Percentiles rank a stretch among this genome's conserved stretches.
These are phyloP conservation scores for Percopsis omiscomaycus DNA, from an alignment of 2,797 vertebrate genomes.

Conservation along the genomic window DNA sequence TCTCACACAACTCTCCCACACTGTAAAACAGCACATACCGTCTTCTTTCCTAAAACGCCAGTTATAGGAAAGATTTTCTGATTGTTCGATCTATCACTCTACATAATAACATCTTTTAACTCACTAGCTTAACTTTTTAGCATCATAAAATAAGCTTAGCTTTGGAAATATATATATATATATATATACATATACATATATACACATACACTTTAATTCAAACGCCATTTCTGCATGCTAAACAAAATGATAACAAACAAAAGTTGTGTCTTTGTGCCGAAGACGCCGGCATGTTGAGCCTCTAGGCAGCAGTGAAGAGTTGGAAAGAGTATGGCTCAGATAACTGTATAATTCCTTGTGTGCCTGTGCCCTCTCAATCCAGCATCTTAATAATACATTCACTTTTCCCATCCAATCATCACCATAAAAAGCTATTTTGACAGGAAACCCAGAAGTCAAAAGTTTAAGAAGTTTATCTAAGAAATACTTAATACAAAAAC, in stretches of 20 bases:
- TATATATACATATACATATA: too few relatives aligned
- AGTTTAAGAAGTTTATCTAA: too few relatives aligned
- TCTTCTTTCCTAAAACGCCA: too few relatives aligned
- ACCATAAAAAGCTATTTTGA: background rate
- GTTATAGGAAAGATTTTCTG: too few relatives aligned
- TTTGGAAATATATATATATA: too few relatives aligned
- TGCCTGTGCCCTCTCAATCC: constrained; percentile 54
- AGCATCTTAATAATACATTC: constrained; percentile 57
- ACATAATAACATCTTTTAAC: too few relatives aligned
- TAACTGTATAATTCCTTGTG: constrained; percentile 60
- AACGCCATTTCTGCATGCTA: too few relatives aligned
- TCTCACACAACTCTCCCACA: background rate
- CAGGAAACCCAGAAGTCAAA: background rate
- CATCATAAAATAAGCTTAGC: too few relatives aligned
- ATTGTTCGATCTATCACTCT: too few relatives aligned
- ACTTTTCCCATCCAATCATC: constrained; percentile 8
- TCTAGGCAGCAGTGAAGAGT: constrained; percentile 22
- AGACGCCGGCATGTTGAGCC: constrained; percentile 13
- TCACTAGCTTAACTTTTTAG: too few relatives aligned
- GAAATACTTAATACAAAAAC: too few relatives aligned
- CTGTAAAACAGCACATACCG: background rate
- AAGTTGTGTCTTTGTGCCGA: constrained; percentile 4
- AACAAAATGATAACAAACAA: background rate
- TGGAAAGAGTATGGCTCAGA: constrained; percentile 41
- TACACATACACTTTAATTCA: too few relatives aligned